Evolutionary conservation across 2,113 vertebrate species (phyloP).

Genomic region (Meriones unguiculatus): DNA sequence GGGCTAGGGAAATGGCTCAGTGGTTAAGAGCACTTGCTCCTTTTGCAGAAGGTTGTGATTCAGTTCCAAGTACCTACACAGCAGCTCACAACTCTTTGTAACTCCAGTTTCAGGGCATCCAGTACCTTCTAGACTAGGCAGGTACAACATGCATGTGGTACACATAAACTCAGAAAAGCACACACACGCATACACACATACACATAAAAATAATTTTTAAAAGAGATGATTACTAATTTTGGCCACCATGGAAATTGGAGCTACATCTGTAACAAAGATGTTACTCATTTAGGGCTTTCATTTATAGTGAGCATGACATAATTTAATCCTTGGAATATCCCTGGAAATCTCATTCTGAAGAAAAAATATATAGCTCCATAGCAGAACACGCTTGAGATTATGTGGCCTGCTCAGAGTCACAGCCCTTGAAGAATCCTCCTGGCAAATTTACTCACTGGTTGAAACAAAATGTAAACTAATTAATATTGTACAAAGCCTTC

Average conservation of each 20-base stretch:
- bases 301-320: neutral
- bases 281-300: neutral
- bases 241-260: slow-evolving; percentile 22
- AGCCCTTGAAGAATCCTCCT: neutral
- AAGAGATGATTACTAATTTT: neutral
- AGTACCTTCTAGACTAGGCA: neutral
- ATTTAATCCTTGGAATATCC: slow-evolving; percentile 38
- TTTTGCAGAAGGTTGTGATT: too few relatives aligned
- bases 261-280: neutral
- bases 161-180: neutral
- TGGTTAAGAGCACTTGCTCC: neutral
- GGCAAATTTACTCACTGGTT: slow-evolving; percentile 43
- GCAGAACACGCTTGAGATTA: neutral
- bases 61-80: neutral
- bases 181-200: neutral
- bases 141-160: neutral
- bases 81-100: neutral
- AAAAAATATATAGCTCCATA: neutral
- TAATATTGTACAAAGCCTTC: slow-evolving; percentile 20
- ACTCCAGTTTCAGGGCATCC: neutral
- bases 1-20: neutral
- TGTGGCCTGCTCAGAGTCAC: neutral
- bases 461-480: neutral
- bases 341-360: neutral
- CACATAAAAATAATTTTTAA: neutral